A percentile compares a stretch with the other conserved stretches of the same genome.
Evolutionary conservation across 2,888 invertebrate species (phyloP).

Genomic region (Nomada fabriciana): DNA sequence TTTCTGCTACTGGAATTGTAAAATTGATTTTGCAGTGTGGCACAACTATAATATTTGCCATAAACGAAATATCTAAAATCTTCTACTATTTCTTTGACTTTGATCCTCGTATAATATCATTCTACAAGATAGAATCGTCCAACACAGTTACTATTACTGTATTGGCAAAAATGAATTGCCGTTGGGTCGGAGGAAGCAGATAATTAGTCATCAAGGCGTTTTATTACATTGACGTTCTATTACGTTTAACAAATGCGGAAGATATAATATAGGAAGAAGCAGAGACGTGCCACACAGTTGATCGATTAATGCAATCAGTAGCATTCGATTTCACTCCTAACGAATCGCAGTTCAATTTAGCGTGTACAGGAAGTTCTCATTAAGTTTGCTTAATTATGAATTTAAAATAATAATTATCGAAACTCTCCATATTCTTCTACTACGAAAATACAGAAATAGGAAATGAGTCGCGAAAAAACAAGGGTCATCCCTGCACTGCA

Average conservation of each 20-base stretch:
- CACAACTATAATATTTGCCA: too few relatives aligned
- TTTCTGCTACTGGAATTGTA: too few relatives aligned
- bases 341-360: not conserved
- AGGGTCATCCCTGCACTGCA: too few relatives aligned
- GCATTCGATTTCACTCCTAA: constrained; percentile 2
- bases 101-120: not conserved
- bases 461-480: not conserved
- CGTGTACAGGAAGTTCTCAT: not conserved
- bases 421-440: not conserved
- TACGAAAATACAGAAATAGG: not conserved
- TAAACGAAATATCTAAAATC: too few relatives aligned
- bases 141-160: not conserved
- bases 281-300: not conserved
- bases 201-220: constrained; percentile 16
- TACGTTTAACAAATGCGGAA: constrained; percentile 28
- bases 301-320: constrained; percentile 8
- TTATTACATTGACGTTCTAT: constrained; percentile 16
- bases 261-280: not conserved
- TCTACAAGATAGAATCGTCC: not conserved
- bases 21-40: too few relatives aligned
- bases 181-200: not conserved
- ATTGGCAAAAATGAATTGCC: not conserved
- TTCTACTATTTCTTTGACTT: too few relatives aligned
- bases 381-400: not conserved
- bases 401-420: not conserved